A percentile compares a stretch with the other conserved stretches of the same genome.
Conservation (phyloP, 2,113 vertebrate genomes). For the Myiozetetes cayanensis region DNA sequence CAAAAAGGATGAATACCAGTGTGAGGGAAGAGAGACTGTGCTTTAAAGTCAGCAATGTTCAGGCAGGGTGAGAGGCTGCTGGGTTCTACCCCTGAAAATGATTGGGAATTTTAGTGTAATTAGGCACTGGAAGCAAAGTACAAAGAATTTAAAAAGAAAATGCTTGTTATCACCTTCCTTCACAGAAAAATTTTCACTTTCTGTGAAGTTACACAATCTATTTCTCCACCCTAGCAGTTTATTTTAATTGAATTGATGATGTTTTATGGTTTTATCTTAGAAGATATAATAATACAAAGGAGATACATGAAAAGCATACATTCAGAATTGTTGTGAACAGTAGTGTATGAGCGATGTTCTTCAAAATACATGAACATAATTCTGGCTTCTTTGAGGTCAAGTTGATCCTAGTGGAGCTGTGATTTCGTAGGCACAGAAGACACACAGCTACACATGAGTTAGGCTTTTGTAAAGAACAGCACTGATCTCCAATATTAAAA, state of each 20-base stretch:
- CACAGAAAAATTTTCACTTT: background rate
- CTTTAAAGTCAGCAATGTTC: background rate
- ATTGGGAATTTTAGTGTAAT: background rate
- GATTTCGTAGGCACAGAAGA: background rate
- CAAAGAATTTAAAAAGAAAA: background rate
- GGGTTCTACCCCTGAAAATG: background rate
- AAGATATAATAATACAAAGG: background rate
- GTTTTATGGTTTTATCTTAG: background rate
- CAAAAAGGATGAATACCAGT: background rate
- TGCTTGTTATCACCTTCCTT: accelerated
- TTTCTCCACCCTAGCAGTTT: background rate
- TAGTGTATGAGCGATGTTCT: background rate
- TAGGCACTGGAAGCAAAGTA: background rate
- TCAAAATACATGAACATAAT: background rate
- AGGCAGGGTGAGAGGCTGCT: background rate
- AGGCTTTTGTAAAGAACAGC: background rate
- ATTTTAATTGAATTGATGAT: background rate
- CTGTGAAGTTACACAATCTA: background rate
- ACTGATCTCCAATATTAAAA: background rate
- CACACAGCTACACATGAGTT: background rate
- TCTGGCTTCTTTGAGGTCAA: background rate
- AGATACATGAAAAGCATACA: background rate
- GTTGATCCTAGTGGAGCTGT: background rate
- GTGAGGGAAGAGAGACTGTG: background rate
- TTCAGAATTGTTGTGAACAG: background rate